These are phyloP conservation scores for Drosophila falleni DNA, from an alignment of 2,888 invertebrate genomes.

Conservation along the genomic window DNA sequence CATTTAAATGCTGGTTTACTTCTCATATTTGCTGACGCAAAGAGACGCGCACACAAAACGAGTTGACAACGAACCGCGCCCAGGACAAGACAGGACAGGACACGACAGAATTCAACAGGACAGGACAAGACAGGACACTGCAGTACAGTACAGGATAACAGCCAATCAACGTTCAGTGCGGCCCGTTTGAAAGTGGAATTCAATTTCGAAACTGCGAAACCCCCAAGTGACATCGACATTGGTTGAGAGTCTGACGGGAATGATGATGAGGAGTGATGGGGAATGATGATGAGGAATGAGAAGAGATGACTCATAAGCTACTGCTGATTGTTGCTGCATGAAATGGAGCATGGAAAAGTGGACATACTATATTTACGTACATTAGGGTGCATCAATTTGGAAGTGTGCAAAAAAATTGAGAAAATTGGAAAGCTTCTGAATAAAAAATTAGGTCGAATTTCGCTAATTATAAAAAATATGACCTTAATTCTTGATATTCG, in stretches of 20 bases:
- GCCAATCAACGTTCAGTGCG: constrained; percentile 37
- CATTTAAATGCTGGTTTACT: constrained; percentile 58
- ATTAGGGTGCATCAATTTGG: neutral
- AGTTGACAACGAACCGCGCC: constrained; percentile 44
- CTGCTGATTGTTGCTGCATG: constrained; percentile 5
- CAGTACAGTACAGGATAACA: constrained; percentile 15
- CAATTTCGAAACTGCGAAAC: constrained; percentile 60
- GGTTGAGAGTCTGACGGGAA: constrained; percentile 11
- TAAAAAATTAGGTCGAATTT: no score
- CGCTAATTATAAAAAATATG: no score
- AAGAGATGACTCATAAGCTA: constrained; percentile 50
- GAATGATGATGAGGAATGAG: constrained; percentile 22
- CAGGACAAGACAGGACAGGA: constrained; percentile 12
- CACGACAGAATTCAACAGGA: constrained; percentile 3
- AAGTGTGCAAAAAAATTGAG: no score
- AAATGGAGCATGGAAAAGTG: constrained; percentile 19
- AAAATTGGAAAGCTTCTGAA: no score
- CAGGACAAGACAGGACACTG: constrained; percentile 11
- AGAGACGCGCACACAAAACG: constrained; percentile 14
- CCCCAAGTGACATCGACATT: constrained; percentile 24
- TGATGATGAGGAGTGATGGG: neutral
- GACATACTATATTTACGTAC: constrained; percentile 8
- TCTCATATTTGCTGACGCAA: constrained; percentile 44
- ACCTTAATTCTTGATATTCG: no score
- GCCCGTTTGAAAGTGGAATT: constrained; percentile 58